Evolutionary conservation across 2,888 invertebrate genomes (phyloP), one percentile per base, ranked within the genome.

Genomic region (Malthinus seriepunctatus): DNA sequence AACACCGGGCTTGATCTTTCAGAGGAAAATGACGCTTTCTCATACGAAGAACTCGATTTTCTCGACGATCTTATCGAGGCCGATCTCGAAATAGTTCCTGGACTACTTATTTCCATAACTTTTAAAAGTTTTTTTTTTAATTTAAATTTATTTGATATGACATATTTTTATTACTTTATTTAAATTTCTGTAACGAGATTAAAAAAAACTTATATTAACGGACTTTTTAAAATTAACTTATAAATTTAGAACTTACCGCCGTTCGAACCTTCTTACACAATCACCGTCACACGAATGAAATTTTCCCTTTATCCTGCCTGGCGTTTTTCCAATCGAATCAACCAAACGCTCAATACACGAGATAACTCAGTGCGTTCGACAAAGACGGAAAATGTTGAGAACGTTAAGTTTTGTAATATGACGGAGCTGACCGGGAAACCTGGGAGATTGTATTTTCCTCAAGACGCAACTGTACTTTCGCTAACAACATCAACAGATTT

Each of bases 21-120:
- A 4, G 77, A 73, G 1, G 76, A 76, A 60, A 73, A 76, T 0
- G 76, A 74, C 15, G 72, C 71, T 62, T 76, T 76, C 12, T 75
- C 73, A 8, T 58, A 62, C 8, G 64, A 56, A 9, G 67, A 63
- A 38, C 51, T 66, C 9, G 67, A 67, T 58, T 69, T 67, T 51
- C 71, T 67, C 3, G 73, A 69, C 8, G 75, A 73, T 31, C 73
- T 66, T 9, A 73, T 67, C 12, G 75, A 74, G 46, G 72, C 71
- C 46, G 72, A 73, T 35, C 76, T 68, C 34, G 75, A 73, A 59
- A 76, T 71, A 50, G 67, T 71, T 9, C 74, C 68, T 1, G 62
- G 50, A 42, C 51, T 65, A 47, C 64, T 67, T 15, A 60, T 48
- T 42, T 60, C 60, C 60, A 60, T 60, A 33, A 15, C 23, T 15